Conservation (phyloP, 2,888 invertebrate species). For the Nomada hirtipes region DNA sequence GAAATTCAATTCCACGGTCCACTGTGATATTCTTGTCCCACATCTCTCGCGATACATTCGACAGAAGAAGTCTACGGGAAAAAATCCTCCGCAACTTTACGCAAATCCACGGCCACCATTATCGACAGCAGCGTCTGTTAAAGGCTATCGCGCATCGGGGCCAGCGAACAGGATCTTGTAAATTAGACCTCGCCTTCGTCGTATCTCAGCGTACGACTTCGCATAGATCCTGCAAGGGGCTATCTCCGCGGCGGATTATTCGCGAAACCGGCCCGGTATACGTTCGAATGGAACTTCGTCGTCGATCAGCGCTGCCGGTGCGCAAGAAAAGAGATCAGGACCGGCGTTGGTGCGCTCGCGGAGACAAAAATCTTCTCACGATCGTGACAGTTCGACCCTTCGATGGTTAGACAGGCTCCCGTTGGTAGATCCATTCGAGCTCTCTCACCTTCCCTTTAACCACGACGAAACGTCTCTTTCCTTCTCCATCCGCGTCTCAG, state of each 20-base stretch:
- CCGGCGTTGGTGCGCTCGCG: conserved; percentile 38
- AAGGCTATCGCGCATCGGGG: conserved; percentile 6
- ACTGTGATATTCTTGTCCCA: too few species aligned
- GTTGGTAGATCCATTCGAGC: conserved; percentile 42
- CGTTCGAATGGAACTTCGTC: conserved; percentile 48
- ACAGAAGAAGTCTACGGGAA: background rate
- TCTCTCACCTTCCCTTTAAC: conserved; percentile 45
- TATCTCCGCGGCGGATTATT: conserved; percentile 44
- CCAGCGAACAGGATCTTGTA: conserved; percentile 39
- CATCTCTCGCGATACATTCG: too few species aligned
- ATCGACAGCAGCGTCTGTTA: conserved; percentile 2
- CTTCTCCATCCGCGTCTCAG: conserved; percentile 25
- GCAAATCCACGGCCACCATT: background rate
- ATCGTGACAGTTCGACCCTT: conserved; percentile 65
- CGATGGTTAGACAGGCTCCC: conserved; percentile 57
- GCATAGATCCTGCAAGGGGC: conserved; percentile 30
- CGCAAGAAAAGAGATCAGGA: conserved; percentile 61
- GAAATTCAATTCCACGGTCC: too few species aligned
- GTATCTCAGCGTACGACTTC: conserved; percentile 18
- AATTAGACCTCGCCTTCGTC: conserved; percentile 27
- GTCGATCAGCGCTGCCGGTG: conserved; percentile 37
- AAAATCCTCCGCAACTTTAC: background rate
- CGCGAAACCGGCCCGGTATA: conserved; percentile 23
- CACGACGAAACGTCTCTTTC: conserved; percentile 46
- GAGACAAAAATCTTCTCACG: conserved; percentile 65